Base-by-base conservation (phyloP, 2,888 invertebrate species). In the Archaeoteleia sp. region DNA sequence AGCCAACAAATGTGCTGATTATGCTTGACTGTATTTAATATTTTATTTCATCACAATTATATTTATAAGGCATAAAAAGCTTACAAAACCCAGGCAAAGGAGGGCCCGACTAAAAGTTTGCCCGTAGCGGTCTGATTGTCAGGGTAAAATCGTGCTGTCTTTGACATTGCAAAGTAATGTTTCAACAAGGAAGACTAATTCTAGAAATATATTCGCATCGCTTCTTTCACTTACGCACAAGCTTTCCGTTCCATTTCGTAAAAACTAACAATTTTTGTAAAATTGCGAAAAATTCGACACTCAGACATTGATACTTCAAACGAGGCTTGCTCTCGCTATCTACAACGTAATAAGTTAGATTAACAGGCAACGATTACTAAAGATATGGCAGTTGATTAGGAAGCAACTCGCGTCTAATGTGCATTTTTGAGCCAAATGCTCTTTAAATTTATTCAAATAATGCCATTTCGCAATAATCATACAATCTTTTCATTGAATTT, bases 101-200 rank as follows among this genome's bases (percentile, higher is more conserved):
- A n/a, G n/a, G n/a, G n/a, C n/a, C n/a, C n/a, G n/a, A n/a, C n/a
- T n/a, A n/a, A n/a, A n/a, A n/a, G n/a, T n/a, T n/a, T n/a, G n/a
- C n/a, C n/a, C n/a, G n/a, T n/a, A n/a, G n/a, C n/a, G n/a, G n/a
- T n/a, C n/a, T n/a, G n/a, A n/a, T n/a, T n/a, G n/a, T n/a, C n/a
- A n/a, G n/a, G n/a, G n/a, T n/a, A n/a, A 20, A 20, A 20, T 20
- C 2, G 20, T 2, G 20, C 5, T 20, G 20, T 20, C 5, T 20
- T 20, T 5, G 5, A 20, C 20, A 20, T 5, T 5, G 20, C 20
- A 20, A 20, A 20, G 20, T 20, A 20, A 20, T 20, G 5, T 20
- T 5, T 12, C 74, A 76, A 75, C 72, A 72, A 68, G 79, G 78
- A 79, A 79, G 79, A 79, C 79, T 75, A 78, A 79, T 70, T 68